Conservation (phyloP, 2,888 invertebrate species). For the Polia nebulosa region DNA sequence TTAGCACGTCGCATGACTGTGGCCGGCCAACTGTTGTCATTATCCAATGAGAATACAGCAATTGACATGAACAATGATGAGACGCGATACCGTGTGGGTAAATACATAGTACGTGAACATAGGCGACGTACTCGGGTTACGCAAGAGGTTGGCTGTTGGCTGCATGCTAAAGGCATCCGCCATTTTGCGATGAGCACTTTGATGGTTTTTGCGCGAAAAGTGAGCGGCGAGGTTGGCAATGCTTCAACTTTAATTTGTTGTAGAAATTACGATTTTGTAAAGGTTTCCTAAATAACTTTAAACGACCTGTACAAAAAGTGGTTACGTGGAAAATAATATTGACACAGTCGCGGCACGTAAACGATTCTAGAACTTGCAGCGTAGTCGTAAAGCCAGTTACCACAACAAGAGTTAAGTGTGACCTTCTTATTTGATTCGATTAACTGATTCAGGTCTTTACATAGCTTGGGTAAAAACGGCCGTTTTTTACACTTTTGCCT, state of each 20-base stretch:
- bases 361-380: constrained; percentile 39
- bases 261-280: constrained; percentile 70
- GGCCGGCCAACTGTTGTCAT: constrained; percentile 72
- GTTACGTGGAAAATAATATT: constrained; percentile 65
- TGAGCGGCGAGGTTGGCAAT: constrained; percentile 78
- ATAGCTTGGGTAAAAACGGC: constrained; percentile 4
- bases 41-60: constrained; percentile 82
- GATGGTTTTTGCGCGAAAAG: constrained; percentile 82
- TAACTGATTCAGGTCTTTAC: constrained; percentile 37
- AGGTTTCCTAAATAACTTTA: constrained; percentile 67
- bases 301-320: constrained; percentile 67
- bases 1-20: constrained; percentile 75
- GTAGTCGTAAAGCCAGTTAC: constrained; percentile 29
- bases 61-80: constrained; percentile 84
- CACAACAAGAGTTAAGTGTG: constrained; percentile 50
- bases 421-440: constrained; percentile 50
- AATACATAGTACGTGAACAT: constrained; percentile 67
- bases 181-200: constrained; percentile 85
- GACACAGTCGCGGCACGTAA: constrained; percentile 28
- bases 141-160: constrained; percentile 75
- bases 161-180: constrained; percentile 80
- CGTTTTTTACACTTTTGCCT: no score
- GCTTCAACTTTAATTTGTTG: constrained; percentile 72
- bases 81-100: constrained; percentile 76
- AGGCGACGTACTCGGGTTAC: constrained; percentile 75